Evolutionary conservation across 2,113 vertebrate genomes (phyloP).

Genomic region (Motacilla tschutschensis): DNA sequence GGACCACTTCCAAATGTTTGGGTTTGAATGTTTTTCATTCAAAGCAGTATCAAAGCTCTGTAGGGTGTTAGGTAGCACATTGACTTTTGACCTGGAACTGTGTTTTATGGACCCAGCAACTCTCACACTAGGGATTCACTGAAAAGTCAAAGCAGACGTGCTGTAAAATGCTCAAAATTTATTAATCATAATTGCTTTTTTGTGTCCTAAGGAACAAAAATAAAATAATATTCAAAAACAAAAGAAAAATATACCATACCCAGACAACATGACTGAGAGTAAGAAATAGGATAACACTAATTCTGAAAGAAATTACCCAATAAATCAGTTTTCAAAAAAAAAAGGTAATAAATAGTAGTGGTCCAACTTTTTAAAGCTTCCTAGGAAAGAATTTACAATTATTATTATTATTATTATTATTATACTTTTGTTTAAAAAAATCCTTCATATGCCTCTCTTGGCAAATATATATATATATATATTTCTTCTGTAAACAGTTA

Average conservation of each 20-base stretch:
- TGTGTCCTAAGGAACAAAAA: conserved; percentile 28
- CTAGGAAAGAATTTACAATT: conserved; percentile 51
- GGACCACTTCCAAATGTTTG: not conserved
- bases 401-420: conserved; percentile 40
- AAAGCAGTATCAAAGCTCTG: not conserved
- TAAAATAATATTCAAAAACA: conserved; percentile 14
- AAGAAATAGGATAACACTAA: not conserved
- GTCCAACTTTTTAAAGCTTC: conserved; percentile 28
- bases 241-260: conserved; percentile 49
- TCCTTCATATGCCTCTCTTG: conserved; percentile 48
- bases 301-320: conserved; percentile 33
- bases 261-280: conserved; percentile 17
- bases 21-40: not conserved
- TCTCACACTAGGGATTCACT: not conserved
- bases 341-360: conserved; percentile 56
- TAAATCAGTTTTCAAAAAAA: conserved; percentile 32
- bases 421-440: conserved; percentile 52
- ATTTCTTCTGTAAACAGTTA: conserved; percentile 69
- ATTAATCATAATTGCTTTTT: conserved; percentile 44
- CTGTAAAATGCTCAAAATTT: conserved; percentile 65
- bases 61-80: not conserved
- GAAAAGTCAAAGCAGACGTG: not conserved
- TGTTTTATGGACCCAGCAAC: not conserved
- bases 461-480: conserved; percentile 33
- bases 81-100: not conserved